Conservation (phyloP, 2,113 vertebrate genomes). For the Grus americana region DNA sequence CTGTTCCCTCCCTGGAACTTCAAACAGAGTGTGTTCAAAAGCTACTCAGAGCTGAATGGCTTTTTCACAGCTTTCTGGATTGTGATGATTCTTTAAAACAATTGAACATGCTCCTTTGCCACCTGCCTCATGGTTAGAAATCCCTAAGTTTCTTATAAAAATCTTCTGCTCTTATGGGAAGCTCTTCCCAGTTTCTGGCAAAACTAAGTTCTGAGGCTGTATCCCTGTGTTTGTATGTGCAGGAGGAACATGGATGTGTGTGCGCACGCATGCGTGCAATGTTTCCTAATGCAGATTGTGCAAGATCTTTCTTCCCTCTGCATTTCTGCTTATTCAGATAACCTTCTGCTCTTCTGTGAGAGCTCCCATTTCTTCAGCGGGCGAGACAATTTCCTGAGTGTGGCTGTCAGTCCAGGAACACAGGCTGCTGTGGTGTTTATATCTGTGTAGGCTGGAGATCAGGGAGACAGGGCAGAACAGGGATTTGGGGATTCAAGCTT, state of each 20-base stretch:
- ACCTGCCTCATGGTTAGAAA: background rate
- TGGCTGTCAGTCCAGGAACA: background rate
- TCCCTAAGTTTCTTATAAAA: background rate
- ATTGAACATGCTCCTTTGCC: background rate
- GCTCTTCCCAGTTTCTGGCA: background rate
- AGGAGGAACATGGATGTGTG: background rate
- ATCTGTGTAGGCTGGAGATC: background rate
- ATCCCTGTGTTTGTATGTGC: background rate
- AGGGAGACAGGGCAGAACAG: too few relatives aligned
- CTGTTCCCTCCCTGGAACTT: background rate
- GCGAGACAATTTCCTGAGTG: background rate
- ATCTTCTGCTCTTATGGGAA: background rate
- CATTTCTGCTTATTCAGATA: background rate
- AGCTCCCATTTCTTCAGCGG: background rate
- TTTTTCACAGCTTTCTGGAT: background rate
- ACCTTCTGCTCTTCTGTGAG: background rate
- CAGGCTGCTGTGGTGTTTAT: fast-evolving
- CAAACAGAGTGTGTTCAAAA: background rate
- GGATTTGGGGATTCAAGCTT: background rate
- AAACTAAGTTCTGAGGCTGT: background rate
- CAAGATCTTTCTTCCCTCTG: background rate
- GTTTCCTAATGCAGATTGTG: background rate
- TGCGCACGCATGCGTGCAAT: background rate
- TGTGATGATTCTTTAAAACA: background rate
- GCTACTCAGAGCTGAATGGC: background rate